phyloP scores from a whole-genome alignment of 2,888 invertebrate genomes.

The Yponomeuta plumbellus region DNA sequence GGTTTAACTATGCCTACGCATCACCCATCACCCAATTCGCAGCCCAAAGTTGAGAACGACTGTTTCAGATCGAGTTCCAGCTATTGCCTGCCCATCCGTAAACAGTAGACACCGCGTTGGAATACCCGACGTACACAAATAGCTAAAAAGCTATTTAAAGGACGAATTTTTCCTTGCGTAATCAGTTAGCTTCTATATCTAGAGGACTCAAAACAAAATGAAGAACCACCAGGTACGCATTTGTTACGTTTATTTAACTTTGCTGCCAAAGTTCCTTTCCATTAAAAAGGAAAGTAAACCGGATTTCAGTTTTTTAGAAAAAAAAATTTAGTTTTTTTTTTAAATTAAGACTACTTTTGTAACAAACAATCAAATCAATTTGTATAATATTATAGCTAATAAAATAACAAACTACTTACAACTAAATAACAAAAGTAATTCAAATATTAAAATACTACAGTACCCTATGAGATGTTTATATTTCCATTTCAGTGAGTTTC shows the following conservation, averaged over 20 bases:
- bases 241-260: neutral
- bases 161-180: neutral
- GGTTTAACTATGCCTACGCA: no score
- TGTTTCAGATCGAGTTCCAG: neutral
- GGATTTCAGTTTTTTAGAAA: no score
- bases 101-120: neutral
- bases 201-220: neutral
- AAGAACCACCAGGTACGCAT: neutral
- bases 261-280: neutral
- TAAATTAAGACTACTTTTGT: neutral
- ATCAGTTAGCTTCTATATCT: neutral
- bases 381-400: neutral
- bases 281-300: no score
- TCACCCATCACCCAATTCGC: no score
- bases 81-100: neutral
- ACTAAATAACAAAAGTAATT: neutral
- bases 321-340: no score
- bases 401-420: neutral
- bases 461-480: neutral
- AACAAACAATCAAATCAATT: neutral
- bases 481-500: no score
- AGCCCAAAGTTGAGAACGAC: slow-evolving; percentile 2
- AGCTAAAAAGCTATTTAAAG: slow-evolving; percentile 5
- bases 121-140: neutral
- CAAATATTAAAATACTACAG: neutral